phyloP scores from a whole-genome alignment of 2,797 vertebrate species.

The Leucoraja ocellata region DNA sequence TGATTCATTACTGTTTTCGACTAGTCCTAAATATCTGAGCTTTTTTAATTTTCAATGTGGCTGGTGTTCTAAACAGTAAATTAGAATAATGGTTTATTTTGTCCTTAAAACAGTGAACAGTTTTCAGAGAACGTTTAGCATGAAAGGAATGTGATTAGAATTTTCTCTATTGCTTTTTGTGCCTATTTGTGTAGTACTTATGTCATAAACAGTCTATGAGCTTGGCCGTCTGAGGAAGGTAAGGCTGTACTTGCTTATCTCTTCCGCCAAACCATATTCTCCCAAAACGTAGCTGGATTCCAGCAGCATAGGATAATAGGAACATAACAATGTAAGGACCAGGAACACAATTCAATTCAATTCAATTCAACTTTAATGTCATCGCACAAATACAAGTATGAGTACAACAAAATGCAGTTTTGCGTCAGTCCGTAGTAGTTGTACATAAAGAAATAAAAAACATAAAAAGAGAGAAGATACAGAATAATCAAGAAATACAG shows the following conservation, averaged over 20 bases:
- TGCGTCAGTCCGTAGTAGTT: no score
- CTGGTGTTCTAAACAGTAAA: neutral
- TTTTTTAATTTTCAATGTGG: neutral
- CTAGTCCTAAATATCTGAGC: neutral
- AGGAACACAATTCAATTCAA: no score
- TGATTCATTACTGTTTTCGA: slow-evolving; percentile 26
- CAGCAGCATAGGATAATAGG: neutral
- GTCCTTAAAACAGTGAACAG: neutral
- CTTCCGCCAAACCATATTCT: neutral
- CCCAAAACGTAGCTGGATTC: neutral
- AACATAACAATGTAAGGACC: no score
- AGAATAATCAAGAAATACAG: no score
- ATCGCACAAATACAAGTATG: no score
- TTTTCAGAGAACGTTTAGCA: slow-evolving; percentile 10
- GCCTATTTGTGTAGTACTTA: neutral
- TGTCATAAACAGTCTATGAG: no score
- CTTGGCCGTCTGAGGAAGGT: neutral
- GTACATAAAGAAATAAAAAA: no score
- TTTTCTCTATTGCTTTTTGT: neutral
- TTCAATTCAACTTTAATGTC: no score
- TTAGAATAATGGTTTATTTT: neutral
- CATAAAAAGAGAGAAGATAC: no score
- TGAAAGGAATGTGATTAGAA: neutral
- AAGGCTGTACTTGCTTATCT: neutral
- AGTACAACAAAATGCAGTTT: no score